phyloP scores from a whole-genome alignment of 2,797 vertebrate species.

The Erithacus rubecula region DNA sequence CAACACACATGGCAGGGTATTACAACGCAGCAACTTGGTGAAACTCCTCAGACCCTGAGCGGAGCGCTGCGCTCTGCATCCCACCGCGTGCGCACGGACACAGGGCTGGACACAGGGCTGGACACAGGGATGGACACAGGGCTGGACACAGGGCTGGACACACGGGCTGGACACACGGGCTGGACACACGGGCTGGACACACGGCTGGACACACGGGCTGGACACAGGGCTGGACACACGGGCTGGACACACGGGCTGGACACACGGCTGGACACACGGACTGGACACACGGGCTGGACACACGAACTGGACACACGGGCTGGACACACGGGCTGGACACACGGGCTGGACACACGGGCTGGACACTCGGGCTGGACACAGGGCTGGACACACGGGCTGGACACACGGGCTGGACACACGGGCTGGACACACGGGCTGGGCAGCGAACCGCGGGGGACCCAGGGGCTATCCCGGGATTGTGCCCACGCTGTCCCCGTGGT shows the following conservation, averaged over 20 bases:
- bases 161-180: conserved; percentile 42
- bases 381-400: background rate
- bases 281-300: conserved; percentile 60
- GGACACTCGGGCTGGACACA: conserved; percentile 63
- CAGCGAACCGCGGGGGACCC: conserved; percentile 63
- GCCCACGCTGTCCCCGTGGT: too few species aligned
- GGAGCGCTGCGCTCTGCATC: too few species aligned
- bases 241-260: conserved; percentile 50
- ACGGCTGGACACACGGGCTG: conserved; percentile 44
- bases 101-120: too few species aligned
- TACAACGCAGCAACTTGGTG: background rate
- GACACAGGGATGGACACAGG: too few species aligned
- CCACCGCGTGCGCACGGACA: too few species aligned
- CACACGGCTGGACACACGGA: background rate
- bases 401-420: background rate
- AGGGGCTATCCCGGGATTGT: too few species aligned
- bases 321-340: conserved; percentile 61
- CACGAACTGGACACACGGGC: too few species aligned
- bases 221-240: background rate
- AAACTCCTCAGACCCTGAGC: background rate
- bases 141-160: too few species aligned
- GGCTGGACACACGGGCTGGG: conserved; percentile 50
- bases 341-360: too few species aligned
- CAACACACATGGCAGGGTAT: background rate
- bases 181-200: background rate